phyloP scores from a whole-genome alignment of 2,888 invertebrate genomes.

The Cepaea hortensis region DNA sequence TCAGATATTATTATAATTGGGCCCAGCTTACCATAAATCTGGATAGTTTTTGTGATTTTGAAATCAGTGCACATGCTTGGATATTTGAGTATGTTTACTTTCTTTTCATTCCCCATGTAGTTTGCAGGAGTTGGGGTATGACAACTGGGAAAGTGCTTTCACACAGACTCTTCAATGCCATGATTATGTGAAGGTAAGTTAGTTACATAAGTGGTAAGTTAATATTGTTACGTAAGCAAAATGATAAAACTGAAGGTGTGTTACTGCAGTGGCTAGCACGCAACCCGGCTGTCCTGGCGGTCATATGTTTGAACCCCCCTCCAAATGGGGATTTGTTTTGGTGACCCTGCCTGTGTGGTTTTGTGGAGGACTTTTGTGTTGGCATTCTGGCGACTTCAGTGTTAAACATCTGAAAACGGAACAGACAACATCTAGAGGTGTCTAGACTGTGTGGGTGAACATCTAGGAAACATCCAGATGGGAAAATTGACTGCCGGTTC shows the following conservation, averaged over 20 bases:
- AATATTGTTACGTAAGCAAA: too few relatives aligned
- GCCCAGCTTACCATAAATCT: too few relatives aligned
- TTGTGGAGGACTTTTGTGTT: too few relatives aligned
- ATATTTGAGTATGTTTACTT: neutral
- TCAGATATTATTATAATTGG: too few relatives aligned
- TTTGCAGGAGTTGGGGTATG: slow-evolving; percentile 64
- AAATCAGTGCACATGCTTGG: neutral
- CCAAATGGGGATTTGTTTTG: neutral
- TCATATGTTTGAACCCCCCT: neutral
- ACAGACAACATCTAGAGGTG: neutral
- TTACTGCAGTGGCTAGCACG: too few relatives aligned
- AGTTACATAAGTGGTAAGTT: neutral
- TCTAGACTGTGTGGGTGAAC: too few relatives aligned
- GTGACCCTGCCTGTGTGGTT: neutral
- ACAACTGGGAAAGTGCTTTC: slow-evolving; percentile 63
- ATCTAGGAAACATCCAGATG: too few relatives aligned
- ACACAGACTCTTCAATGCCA: slow-evolving; percentile 60
- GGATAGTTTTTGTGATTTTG: too few relatives aligned
- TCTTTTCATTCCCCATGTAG: slow-evolving; percentile 47
- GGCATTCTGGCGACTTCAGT: too few relatives aligned
- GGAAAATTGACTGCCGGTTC: too few relatives aligned
- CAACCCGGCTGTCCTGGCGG: neutral
- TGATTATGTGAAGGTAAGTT: slow-evolving; percentile 69
- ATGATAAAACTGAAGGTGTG: too few relatives aligned
- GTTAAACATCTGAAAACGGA: too few relatives aligned